Percentiles rank a stretch among this genome's conserved stretches.
These are phyloP conservation scores for Belgica antarctica DNA, from an alignment of 2,888 invertebrate species.

Conservation along the genomic window DNA sequence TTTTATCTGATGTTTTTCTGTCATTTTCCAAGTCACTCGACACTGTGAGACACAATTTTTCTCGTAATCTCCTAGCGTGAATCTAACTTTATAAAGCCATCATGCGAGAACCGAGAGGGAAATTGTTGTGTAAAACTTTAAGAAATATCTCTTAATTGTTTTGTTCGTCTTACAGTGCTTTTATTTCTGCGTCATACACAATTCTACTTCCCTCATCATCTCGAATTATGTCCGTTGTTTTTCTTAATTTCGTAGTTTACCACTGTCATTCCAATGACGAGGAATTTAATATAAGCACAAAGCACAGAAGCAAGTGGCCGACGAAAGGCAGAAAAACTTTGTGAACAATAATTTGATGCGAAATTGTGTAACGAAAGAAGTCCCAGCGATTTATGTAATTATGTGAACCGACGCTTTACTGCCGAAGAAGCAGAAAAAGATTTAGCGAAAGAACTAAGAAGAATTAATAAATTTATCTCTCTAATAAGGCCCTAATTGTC, in stretches of 20 bases:
- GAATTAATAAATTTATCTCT: constrained; percentile 28
- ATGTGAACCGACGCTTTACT: constrained; percentile 33
- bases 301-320: not conserved
- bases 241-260: not conserved
- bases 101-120: not conserved
- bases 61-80: not conserved
- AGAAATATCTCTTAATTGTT: constrained; percentile 28
- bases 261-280: not conserved
- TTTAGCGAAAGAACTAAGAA: constrained; percentile 12
- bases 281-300: constrained; percentile 12
- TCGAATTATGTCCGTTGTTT: constrained; percentile 20
- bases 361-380: constrained; percentile 40
- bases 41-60: not conserved
- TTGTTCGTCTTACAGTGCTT: not conserved
- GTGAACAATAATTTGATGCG: constrained; percentile 28
- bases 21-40: constrained; percentile 8
- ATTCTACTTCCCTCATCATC: not conserved
- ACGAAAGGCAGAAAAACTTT: not conserved
- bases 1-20: not conserved
- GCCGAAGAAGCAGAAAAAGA: not conserved
- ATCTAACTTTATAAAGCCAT: constrained; percentile 1
- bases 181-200: not conserved
- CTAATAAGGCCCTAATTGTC: constrained; percentile 25
- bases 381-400: constrained; percentile 42
- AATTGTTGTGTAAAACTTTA: constrained; percentile 19